Percentiles rank a stretch among this genome's conserved stretches.
Evolutionary conservation across 2,888 invertebrate species (phyloP).

Genomic region (Diogma glabrata): DNA sequence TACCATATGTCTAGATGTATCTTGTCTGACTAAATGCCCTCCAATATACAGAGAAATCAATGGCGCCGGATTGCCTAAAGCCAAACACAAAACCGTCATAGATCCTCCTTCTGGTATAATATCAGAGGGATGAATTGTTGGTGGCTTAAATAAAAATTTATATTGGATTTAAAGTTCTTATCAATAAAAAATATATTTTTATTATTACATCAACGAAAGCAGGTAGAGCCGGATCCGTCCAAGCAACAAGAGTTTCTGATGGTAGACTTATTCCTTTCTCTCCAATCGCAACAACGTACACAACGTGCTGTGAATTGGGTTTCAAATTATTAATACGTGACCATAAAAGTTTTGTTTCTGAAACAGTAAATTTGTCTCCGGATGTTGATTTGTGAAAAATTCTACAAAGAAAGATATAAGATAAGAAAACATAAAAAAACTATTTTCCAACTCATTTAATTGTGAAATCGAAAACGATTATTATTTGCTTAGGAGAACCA

Average conservation of each 20-base stretch:
- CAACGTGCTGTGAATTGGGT: constrained; percentile 72
- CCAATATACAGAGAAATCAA: constrained; percentile 69
- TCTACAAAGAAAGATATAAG: constrained; percentile 34
- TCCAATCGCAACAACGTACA: constrained; percentile 61
- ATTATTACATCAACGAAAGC: constrained; percentile 67
- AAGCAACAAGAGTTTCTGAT: constrained; percentile 71
- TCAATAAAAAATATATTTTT: neutral
- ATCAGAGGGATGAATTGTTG: constrained; percentile 72
- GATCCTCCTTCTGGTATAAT: constrained; percentile 73
- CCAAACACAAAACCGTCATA: constrained; percentile 76
- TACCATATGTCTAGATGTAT: constrained; percentile 73
- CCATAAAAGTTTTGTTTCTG: constrained; percentile 57
- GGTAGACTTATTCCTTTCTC: constrained; percentile 60
- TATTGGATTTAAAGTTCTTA: neutral
- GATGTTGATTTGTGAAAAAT: constrained; percentile 58
- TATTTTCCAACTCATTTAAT: no score
- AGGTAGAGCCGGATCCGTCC: constrained; percentile 80
- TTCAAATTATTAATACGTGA: constrained; percentile 56
- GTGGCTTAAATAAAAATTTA: constrained; percentile 49
- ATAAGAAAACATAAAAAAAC: neutral
- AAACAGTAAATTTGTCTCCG: constrained; percentile 46
- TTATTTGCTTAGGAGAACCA: neutral
- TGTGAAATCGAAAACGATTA: neutral
- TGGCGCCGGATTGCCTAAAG: constrained; percentile 75
- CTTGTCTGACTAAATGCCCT: constrained; percentile 65